Conservation (phyloP, 2,113 vertebrate species). For the Chlorodrepanis virens region DNA sequence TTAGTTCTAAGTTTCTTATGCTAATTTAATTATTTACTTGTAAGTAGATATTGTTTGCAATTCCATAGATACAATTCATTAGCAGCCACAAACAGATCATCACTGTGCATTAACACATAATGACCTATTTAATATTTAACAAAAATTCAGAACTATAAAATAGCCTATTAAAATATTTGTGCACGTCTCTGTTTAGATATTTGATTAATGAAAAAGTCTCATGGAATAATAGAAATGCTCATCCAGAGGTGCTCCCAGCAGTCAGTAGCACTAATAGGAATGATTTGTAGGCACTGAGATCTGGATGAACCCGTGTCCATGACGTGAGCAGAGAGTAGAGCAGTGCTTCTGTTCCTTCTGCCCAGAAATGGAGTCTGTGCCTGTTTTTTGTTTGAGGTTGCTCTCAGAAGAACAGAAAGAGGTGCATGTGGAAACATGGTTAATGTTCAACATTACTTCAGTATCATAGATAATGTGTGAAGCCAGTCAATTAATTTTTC, state of each 20-base stretch:
- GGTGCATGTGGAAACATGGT: not conserved
- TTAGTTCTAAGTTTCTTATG: not conserved
- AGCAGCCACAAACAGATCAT: not conserved
- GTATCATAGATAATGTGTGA: not conserved
- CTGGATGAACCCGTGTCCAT: not conserved
- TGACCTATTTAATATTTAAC: not conserved
- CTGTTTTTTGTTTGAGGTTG: not conserved
- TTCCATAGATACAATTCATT: not conserved
- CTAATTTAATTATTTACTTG: slow-evolving; percentile 31
- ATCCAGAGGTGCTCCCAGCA: not conserved
- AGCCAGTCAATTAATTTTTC: not conserved
- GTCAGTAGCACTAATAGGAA: not conserved
- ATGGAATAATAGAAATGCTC: not conserved
- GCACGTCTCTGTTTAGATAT: not conserved
- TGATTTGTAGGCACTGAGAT: not conserved
- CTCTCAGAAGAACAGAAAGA: not conserved
- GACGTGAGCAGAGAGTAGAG: not conserved
- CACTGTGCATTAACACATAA: not conserved
- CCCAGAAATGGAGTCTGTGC: not conserved
- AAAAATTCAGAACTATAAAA: not conserved
- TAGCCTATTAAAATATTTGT: not conserved
- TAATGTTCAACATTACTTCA: not conserved
- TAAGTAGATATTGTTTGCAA: not conserved
- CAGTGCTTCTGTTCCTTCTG: not conserved
- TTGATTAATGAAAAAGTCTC: not conserved